phyloP scores from a whole-genome alignment of 1,140 invertebrate genomes.

The Meloidogyne chitwoodi region DNA sequence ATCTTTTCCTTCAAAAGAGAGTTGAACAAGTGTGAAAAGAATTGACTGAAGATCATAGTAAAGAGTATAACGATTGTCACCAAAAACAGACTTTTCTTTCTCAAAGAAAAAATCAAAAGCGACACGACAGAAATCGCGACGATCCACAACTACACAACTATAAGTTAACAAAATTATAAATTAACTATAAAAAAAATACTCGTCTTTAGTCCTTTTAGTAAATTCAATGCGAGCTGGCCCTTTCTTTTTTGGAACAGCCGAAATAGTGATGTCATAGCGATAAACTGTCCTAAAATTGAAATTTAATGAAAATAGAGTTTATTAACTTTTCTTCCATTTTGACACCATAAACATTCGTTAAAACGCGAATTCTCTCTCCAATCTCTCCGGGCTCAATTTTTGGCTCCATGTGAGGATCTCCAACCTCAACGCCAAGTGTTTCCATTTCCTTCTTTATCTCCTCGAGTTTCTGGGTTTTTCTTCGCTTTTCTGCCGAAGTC shows the following conservation, averaged over 20 bases:
- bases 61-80: constrained; percentile 15
- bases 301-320: neutral
- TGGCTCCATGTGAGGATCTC: constrained; percentile 14
- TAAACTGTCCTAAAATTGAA: constrained; percentile 17
- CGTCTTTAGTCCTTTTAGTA: constrained; percentile 23
- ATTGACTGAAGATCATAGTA: constrained; percentile 38
- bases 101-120: constrained; percentile 13
- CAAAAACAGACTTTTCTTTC: neutral
- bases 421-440: constrained; percentile 4
- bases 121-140: constrained; percentile 15
- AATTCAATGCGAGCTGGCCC: constrained; percentile 8
- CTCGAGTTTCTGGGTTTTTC: constrained; percentile 5
- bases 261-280: constrained; percentile 24
- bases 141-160: constrained; percentile 15
- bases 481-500: constrained; percentile 9
- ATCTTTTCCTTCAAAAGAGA: constrained; percentile 22
- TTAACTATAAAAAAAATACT: constrained; percentile 1
- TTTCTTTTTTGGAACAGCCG: neutral
- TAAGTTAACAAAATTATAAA: constrained; percentile 10
- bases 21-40: constrained; percentile 21
- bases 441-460: constrained; percentile 18
- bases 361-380: neutral
- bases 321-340: constrained; percentile 10
- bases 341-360: constrained; percentile 17
- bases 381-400: neutral